Percentiles rank a stretch among this genome's conserved stretches.
Evolutionary conservation across 2,113 vertebrate species (phyloP).

Genomic region (Anas platyrhynchos): DNA sequence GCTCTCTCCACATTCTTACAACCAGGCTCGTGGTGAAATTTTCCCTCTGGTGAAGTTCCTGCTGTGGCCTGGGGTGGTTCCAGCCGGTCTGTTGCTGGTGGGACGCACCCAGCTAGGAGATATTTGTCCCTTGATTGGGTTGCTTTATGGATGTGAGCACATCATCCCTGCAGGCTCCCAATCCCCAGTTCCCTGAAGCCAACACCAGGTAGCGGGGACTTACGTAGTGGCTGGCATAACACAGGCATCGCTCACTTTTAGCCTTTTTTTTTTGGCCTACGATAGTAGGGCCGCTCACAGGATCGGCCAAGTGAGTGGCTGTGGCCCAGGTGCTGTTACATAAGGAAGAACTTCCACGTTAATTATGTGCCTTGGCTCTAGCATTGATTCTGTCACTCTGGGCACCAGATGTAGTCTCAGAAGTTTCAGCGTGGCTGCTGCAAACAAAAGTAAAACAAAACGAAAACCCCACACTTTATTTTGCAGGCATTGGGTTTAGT

Average conservation of each 20-base stretch:
- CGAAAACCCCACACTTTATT: neutral
- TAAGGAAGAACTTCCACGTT: slow-evolving; percentile 1
- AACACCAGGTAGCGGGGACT: neutral
- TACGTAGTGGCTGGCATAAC: neutral
- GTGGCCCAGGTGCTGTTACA: neutral
- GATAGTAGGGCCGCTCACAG: neutral
- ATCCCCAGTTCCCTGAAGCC: neutral
- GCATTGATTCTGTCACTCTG: neutral
- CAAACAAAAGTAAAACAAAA: neutral
- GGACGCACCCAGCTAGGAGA: neutral
- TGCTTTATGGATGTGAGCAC: neutral
- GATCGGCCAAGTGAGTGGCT: neutral
- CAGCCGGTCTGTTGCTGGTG: neutral
- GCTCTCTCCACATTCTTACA: neutral
- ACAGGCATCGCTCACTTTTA: neutral
- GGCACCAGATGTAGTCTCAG: neutral
- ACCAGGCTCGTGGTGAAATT: neutral
- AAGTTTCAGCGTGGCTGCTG: neutral
- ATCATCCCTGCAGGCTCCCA: neutral
- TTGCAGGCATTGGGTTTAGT: neutral
- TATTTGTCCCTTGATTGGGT: neutral
- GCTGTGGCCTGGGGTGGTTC: neutral
- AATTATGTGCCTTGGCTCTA: slow-evolving; percentile 8
- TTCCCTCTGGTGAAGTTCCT: neutral
- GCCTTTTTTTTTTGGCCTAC: neutral